A percentile compares a stretch with the other conserved stretches of the same genome.
Evolutionary conservation across 2,113 vertebrate genomes (phyloP).

Genomic region (Cryptotis parvus): DNA sequence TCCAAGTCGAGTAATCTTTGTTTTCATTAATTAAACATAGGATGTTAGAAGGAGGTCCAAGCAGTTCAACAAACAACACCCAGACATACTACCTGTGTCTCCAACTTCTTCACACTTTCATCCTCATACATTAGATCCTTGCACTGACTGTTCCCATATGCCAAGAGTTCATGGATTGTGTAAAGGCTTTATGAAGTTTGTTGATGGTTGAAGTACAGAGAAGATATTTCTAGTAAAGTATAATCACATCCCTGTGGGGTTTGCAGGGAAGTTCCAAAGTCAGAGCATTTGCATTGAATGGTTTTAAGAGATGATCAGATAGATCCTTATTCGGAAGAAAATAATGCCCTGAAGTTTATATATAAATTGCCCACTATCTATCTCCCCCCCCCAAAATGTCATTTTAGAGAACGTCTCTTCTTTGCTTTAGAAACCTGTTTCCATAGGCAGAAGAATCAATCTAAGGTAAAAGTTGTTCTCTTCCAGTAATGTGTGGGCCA

Average conservation of each 20-base stretch:
- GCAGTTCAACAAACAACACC: not conserved
- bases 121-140: not conserved
- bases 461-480: conserved; percentile 57
- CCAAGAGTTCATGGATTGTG: not conserved
- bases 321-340: conserved; percentile 50
- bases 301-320: not conserved
- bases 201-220: not conserved
- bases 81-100: not conserved
- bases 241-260: not conserved
- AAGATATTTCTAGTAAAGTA: not conserved
- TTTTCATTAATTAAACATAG: not conserved
- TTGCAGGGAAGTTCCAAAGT: conserved; percentile 48
- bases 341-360: conserved; percentile 26
- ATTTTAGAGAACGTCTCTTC: conserved; percentile 20
- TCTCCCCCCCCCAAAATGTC: not conserved
- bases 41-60: not conserved
- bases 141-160: not conserved
- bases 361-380: not conserved
- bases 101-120: not conserved
- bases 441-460: not conserved
- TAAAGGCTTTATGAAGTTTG: not conserved
- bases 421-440: conserved; percentile 58
- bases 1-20: not conserved
- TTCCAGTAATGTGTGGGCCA: conserved; percentile 48
- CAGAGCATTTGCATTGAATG: conserved; percentile 3